Evolutionary conservation across 2,113 vertebrate species (phyloP).

Genomic region (rabbit (Oryctolagus cuniculus)): DNA sequence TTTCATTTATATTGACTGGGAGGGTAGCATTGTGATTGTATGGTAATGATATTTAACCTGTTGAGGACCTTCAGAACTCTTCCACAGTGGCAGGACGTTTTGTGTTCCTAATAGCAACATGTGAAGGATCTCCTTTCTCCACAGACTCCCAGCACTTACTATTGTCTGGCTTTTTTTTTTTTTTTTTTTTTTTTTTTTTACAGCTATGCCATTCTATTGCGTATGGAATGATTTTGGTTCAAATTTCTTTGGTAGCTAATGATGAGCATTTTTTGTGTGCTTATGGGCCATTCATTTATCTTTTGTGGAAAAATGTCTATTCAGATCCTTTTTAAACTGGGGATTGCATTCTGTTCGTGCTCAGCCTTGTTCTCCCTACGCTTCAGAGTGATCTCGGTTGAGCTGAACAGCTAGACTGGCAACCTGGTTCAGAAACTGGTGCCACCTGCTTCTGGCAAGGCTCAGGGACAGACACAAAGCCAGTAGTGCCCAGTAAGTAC

Average conservation of each 20-base stretch:
- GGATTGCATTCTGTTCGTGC: not conserved
- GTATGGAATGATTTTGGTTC: not conserved
- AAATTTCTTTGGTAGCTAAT: not conserved
- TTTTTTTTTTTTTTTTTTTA: not conserved
- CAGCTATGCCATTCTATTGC: not conserved
- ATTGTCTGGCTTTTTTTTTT: not conserved
- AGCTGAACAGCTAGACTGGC: not conserved
- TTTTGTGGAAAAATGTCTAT: not conserved
- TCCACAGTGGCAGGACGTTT: not conserved
- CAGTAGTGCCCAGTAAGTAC: not conserved
- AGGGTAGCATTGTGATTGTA: not conserved
- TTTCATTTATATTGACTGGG: not conserved
- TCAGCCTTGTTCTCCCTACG: not conserved
- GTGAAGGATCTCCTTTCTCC: not conserved
- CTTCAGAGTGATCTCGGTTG: not conserved
- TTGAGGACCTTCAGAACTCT: not conserved
- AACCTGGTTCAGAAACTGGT: not conserved
- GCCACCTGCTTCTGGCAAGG: not conserved
- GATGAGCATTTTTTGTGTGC: not conserved
- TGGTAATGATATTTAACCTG: not conserved
- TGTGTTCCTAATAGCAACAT: not conserved
- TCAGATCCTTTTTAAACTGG: constrained; percentile 32
- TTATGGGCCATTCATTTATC: not conserved
- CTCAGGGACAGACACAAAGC: not conserved
- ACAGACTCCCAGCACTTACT: not conserved